Base-by-base conservation (phyloP, 2,888 invertebrate genomes). In the Erebia aethiops region DNA sequence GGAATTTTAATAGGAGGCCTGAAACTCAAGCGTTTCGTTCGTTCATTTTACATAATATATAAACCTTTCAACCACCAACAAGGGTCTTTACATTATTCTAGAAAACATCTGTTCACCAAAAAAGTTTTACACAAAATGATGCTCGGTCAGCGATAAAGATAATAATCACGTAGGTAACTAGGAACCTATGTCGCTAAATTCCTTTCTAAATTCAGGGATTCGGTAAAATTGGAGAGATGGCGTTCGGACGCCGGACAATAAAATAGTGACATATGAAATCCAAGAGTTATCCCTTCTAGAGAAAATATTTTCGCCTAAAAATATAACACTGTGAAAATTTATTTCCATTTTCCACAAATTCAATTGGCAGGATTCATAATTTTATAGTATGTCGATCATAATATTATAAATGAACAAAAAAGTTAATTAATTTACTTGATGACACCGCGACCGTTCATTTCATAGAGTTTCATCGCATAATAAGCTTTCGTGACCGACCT, bases 401-500 rank as follows among this genome's bases (percentile, higher is more conserved):
- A 35, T 57, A 13, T 57, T 14, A n/a, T n/a, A n/a, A 35, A 58
- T 35, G 58, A 1, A 58, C 41, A 35, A 35, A n/a, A 35, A 49
- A 18, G 49, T 46, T 66, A 26, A 67, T 67, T 66, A 66, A 35
- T 35, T 35, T 35, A 57, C 41, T 66, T 62, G 21, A 58, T 56
- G 41, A 14, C 26, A 56, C 16, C 52, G 62, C 62, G 57, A 57
- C 52, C 21, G n/a, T 54, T 41, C 57, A 58, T 58, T 70, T 54
- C 64, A 68, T 71, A 67, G 64, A 71, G 68, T 61, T 68, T 61
- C 63, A 67, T 58, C 62, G 61, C 66, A 26, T 60, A 54, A 64
- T 65, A 49, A 16, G 56, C 56, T 66, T 54, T 43, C 58, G 66
- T 69, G 61, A 52, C 57, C 41, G 66, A 56, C 61, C 62, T 58